phyloP scores from a whole-genome alignment of 2,797 vertebrate genomes.

The Naso thynnoides region DNA sequence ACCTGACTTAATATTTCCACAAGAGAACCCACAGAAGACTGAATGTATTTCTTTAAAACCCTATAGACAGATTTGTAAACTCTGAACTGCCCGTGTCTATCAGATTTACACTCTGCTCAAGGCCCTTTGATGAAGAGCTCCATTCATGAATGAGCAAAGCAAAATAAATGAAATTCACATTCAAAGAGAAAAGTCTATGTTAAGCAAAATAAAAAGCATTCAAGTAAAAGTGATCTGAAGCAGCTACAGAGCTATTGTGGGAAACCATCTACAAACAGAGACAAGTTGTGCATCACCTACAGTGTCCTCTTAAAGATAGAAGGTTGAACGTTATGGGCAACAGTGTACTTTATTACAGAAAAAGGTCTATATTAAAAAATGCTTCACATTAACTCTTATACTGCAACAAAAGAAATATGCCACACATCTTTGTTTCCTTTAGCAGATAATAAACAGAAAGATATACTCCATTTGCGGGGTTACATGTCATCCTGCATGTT shows the following conservation, averaged over 20 bases:
- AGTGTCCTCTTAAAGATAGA: neutral
- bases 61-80: no score
- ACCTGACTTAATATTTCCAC: conserved; percentile 26
- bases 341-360: neutral
- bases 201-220: no score
- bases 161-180: neutral
- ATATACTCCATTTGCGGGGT: neutral
- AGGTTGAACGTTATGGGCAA: neutral
- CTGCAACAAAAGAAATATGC: neutral
- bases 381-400: neutral
- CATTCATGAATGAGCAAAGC: neutral
- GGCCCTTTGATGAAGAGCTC: no score
- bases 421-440: neutral
- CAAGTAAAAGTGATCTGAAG: no score
- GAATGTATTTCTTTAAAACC: neutral
- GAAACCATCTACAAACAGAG: neutral
- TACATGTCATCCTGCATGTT: neutral
- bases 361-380: neutral
- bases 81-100: no score
- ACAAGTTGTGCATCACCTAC: neutral
- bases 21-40: conserved; percentile 21
- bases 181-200: neutral
- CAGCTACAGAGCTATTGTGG: neutral
- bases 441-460: neutral
- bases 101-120: no score